A percentile compares a stretch with the other conserved stretches of the same genome.
Conservation (phyloP, 1,140 invertebrate species). For the Leucophenga varia region DNA sequence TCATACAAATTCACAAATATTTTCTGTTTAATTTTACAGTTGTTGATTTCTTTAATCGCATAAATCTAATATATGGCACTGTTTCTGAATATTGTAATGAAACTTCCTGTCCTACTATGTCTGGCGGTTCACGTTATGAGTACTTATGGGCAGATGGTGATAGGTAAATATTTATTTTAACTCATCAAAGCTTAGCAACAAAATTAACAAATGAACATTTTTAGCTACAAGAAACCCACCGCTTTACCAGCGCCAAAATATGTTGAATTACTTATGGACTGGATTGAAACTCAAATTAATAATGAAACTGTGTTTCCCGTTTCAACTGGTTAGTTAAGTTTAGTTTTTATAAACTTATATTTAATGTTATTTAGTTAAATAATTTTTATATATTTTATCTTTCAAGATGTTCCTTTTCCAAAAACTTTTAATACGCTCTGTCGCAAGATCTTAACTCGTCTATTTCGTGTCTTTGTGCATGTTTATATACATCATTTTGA, state of each 20-base stretch:
- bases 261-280: slow-evolving; percentile 88
- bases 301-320: slow-evolving; percentile 87
- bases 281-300: slow-evolving; percentile 92
- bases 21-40: slow-evolving; percentile 63
- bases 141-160: slow-evolving; percentile 92
- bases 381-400: background rate
- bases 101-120: slow-evolving; percentile 88
- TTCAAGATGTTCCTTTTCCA: slow-evolving; percentile 80
- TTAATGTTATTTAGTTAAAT: background rate
- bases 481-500: slow-evolving; percentile 98
- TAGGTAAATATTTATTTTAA: slow-evolving; percentile 52
- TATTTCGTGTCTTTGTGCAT: slow-evolving; percentile 95
- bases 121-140: slow-evolving; percentile 84
- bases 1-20: background rate
- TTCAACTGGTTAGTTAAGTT: slow-evolving; percentile 56
- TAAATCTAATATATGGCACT: slow-evolving; percentile 91
- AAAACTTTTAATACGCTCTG: slow-evolving; percentile 78
- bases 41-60: slow-evolving; percentile 95
- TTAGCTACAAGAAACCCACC: slow-evolving; percentile 83
- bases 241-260: slow-evolving; percentile 86
- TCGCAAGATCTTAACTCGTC: slow-evolving; percentile 85
- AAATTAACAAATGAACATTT: background rate
- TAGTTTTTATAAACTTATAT: background rate
- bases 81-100: slow-evolving; percentile 86
- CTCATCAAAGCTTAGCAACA: background rate